These are phyloP conservation scores for Andrena trimmerana DNA, from an alignment of 2,888 invertebrate species.

Conservation along the genomic window DNA sequence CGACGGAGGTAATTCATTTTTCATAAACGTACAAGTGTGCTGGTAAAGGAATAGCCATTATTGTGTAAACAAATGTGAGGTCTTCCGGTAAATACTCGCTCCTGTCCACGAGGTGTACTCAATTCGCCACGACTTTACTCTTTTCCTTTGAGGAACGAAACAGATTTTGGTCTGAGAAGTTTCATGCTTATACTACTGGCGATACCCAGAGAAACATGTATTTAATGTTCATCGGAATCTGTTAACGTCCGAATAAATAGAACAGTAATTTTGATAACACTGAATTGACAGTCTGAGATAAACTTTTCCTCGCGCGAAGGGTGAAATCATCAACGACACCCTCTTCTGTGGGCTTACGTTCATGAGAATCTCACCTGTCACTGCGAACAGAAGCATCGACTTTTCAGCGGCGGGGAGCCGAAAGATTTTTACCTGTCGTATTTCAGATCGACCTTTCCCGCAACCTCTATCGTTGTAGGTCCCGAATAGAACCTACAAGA, in stretches of 20 bases:
- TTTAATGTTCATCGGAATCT: conserved; percentile 36
- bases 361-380: conserved; percentile 44
- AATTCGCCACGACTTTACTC: too few relatives aligned
- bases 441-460: conserved; percentile 24
- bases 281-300: conserved; percentile 23
- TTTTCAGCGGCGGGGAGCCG: conserved; percentile 21
- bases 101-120: too few relatives aligned
- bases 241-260: conserved; percentile 63
- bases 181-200: too few relatives aligned
- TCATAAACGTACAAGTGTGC: neutral
- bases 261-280: conserved; percentile 29
- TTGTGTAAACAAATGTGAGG: conserved; percentile 12
- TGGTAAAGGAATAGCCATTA: conserved; percentile 16
- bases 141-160: too few relatives aligned
- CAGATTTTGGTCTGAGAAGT: too few relatives aligned
- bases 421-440: conserved; percentile 32
- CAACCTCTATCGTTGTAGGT: neutral
- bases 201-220: too few relatives aligned
- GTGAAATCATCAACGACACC: conserved; percentile 39
- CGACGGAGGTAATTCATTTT: conserved; percentile 15
- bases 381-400: conserved; percentile 21
- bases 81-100: neutral
- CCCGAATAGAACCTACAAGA: conserved; percentile 3
- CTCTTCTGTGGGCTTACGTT: conserved; percentile 5
- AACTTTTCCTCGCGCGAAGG: neutral